Percentiles rank a stretch among this genome's conserved stretches.
Conservation (phyloP, 2,888 invertebrate species). For the Falcaria lacertinaria region DNA sequence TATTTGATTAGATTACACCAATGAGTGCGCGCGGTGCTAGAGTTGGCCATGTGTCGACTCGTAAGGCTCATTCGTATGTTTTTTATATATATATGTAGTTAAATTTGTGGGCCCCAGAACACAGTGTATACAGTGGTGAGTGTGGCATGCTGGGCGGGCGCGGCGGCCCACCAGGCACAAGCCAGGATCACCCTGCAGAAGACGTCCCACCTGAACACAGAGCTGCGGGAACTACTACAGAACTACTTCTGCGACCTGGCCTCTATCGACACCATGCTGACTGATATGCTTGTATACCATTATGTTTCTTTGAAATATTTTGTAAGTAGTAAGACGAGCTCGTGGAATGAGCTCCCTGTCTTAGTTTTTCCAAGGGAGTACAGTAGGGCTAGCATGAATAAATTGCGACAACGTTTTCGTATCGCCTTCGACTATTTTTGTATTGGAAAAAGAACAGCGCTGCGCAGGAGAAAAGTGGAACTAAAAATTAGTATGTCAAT, state of each 20-base stretch:
- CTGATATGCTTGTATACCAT: constrained; percentile 75
- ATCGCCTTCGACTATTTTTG: too few species aligned
- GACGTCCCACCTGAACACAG: constrained; percentile 62
- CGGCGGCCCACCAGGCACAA: constrained; percentile 71
- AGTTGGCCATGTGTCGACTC: too few species aligned
- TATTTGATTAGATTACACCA: too few species aligned
- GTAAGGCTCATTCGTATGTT: background rate
- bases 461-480: too few species aligned
- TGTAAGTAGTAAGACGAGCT: too few species aligned
- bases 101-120: constrained; percentile 28
- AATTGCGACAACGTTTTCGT: too few species aligned
- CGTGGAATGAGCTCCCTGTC: too few species aligned
- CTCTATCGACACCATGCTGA: constrained; percentile 78
- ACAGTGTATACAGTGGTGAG: constrained; percentile 60
- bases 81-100: background rate
- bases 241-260: constrained; percentile 78
- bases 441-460: too few species aligned
- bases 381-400: too few species aligned
- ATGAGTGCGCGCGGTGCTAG: too few species aligned
- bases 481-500: too few species aligned
- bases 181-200: constrained; percentile 61
- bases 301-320: background rate
- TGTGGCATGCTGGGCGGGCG: constrained; percentile 72
- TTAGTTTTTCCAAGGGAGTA: too few species aligned
- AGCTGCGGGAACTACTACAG: constrained; percentile 58